These are phyloP conservation scores for Gopherus evgoodei DNA, from an alignment of 2,113 vertebrate genomes.

Conservation along the genomic window DNA sequence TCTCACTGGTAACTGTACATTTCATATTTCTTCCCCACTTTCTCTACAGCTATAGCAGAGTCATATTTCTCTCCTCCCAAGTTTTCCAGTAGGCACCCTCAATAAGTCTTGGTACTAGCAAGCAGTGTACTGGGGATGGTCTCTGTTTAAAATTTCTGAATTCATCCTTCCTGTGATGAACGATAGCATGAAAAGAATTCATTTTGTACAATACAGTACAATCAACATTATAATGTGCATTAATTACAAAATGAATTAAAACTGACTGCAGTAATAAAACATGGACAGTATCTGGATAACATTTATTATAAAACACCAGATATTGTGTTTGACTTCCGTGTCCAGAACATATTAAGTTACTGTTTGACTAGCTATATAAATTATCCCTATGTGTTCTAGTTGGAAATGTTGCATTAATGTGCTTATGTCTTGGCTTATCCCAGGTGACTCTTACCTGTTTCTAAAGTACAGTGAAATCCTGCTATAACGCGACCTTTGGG, in stretches of 20 bases:
- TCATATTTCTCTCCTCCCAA: neutral
- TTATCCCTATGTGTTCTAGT: neutral
- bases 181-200: constrained; percentile 31
- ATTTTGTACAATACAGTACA: constrained; percentile 28
- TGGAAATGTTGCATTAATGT: neutral
- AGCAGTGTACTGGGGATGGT: neutral
- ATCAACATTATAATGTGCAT: constrained; percentile 1
- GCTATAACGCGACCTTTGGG: too few species aligned
- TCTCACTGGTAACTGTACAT: neutral
- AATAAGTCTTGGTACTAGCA: neutral
- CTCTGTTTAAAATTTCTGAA: neutral
- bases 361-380: neutral
- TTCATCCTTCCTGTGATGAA: neutral
- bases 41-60: neutral
- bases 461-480: neutral
- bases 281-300: neutral
- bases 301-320: neutral
- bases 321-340: neutral
- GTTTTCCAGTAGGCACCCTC: neutral
- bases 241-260: constrained; percentile 31
- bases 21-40: neutral
- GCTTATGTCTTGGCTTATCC: neutral
- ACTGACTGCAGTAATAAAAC: neutral
- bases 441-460: neutral
- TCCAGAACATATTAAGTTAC: neutral